Percentiles rank a stretch among this genome's conserved stretches.
Conservation (phyloP, 2,888 invertebrate species). For the Ptychoptera albimana region DNA sequence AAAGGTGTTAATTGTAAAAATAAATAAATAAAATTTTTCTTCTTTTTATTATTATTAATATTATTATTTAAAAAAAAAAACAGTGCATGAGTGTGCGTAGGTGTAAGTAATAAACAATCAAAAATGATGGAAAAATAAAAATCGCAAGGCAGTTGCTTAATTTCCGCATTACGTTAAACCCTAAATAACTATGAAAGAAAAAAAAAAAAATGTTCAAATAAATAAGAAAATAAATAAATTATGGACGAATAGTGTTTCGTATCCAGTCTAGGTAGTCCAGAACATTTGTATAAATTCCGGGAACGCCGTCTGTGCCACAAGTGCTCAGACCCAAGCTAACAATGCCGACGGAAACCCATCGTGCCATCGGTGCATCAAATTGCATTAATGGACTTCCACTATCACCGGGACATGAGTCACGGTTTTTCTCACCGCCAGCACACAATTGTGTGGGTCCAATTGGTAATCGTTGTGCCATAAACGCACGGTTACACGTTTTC, state of each 20-base stretch:
- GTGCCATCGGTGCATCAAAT: conserved; percentile 26
- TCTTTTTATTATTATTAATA: no score
- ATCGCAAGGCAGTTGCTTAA: no score
- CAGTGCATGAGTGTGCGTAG: no score
- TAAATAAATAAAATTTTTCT: no score
- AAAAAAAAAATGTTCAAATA: no score
- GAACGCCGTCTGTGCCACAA: conserved; percentile 47
- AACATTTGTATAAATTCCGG: conserved; percentile 52
- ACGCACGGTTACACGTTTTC: conserved; percentile 35
- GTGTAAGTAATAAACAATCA: no score
- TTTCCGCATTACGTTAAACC: no score
- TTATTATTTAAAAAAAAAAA: no score
- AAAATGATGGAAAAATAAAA: no score
- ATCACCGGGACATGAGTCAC: conserved; percentile 54
- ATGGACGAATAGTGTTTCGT: conserved; percentile 10
- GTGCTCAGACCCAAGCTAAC: conserved; percentile 51
- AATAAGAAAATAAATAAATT: background rate
- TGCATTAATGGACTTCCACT: conserved; percentile 62
- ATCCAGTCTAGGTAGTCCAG: conserved; percentile 48
- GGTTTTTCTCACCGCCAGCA: conserved; percentile 48
- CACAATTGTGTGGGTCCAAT: conserved; percentile 44
- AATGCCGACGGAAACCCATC: conserved; percentile 44
- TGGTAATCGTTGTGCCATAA: conserved; percentile 32
- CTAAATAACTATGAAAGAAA: no score
- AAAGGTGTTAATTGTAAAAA: no score